Evolutionary conservation across 2,797 vertebrate genomes (phyloP).

Genomic region (Hipposideros larvatus): DNA sequence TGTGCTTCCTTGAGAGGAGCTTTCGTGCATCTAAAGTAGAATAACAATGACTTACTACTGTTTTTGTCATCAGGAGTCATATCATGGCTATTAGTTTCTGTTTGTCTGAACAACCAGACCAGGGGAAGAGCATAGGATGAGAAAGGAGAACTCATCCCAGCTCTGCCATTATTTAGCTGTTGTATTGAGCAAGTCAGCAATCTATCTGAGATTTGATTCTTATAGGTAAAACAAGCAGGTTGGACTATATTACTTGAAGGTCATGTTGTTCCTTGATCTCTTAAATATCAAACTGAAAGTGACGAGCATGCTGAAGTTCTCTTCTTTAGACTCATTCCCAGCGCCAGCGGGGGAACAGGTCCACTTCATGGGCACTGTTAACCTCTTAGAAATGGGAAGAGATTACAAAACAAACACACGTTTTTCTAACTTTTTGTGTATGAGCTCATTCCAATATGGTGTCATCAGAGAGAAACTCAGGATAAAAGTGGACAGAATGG

Average conservation of each 20-base stretch:
- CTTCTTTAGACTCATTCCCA: not conserved
- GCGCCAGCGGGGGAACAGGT: not conserved
- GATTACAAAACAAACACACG: not conserved
- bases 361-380: not conserved
- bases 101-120: not conserved
- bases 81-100: not conserved
- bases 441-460: not conserved
- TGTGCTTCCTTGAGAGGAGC: not conserved
- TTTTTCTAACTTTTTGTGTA: not conserved
- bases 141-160: not conserved
- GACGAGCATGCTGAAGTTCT: not conserved
- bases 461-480: conserved; percentile 25
- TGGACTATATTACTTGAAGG: not conserved
- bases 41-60: not conserved
- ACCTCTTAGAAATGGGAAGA: not conserved
- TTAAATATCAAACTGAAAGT: not conserved
- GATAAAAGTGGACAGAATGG: conserved; percentile 13
- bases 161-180: not conserved
- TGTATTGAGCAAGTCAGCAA: not conserved
- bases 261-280: not conserved
- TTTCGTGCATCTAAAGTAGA: not conserved
- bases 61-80: not conserved
- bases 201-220: not conserved
- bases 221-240: not conserved
- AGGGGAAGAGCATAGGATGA: not conserved